phyloP scores from a whole-genome alignment of 2,888 invertebrate species.

The Cyclophora albipunctata region DNA sequence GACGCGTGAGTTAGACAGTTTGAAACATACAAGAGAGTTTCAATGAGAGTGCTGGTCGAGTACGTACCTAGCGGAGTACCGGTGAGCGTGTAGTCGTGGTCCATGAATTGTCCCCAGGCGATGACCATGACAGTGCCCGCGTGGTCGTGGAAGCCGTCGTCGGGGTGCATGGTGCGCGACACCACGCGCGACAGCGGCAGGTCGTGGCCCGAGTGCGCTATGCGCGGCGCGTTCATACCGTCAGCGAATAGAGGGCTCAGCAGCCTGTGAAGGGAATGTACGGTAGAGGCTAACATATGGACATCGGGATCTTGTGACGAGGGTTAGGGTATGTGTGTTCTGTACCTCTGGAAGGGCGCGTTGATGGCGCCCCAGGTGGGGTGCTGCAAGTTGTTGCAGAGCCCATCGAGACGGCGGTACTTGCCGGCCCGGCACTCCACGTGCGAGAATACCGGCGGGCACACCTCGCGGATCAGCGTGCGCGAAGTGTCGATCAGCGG shows the following conservation, averaged over 20 bases:
- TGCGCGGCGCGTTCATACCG: slow-evolving; percentile 88
- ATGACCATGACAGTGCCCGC: slow-evolving; percentile 95
- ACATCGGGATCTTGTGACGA: too few relatives aligned
- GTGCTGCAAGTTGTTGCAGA: slow-evolving; percentile 91
- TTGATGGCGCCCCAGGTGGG: slow-evolving; percentile 93
- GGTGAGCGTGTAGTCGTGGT: slow-evolving; percentile 93
- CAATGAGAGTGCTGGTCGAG: too few relatives aligned
- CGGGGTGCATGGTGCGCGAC: slow-evolving; percentile 93
- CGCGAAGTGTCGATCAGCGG: slow-evolving; percentile 92
- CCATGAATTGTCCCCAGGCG: slow-evolving; percentile 97
- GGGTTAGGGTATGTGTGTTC: too few relatives aligned
- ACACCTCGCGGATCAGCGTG: slow-evolving; percentile 88
- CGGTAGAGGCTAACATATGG: too few relatives aligned
- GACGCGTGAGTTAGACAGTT: slow-evolving; percentile 11
- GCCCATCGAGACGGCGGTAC: slow-evolving; percentile 89
- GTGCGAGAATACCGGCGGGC: slow-evolving; percentile 90
- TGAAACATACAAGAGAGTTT: too few relatives aligned
- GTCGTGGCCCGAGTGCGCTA: slow-evolving; percentile 84
- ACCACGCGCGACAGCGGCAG: slow-evolving; percentile 89
- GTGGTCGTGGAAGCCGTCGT: slow-evolving; percentile 94
- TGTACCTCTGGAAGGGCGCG: slow-evolving; percentile 86
- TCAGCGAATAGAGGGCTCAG: slow-evolving; percentile 89
- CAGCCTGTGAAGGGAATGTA: slow-evolving; percentile 57
- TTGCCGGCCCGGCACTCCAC: slow-evolving; percentile 92
- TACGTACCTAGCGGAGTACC: slow-evolving; percentile 88